phyloP scores from a whole-genome alignment of 2,797 vertebrate species.

The Channallabes apus region DNA sequence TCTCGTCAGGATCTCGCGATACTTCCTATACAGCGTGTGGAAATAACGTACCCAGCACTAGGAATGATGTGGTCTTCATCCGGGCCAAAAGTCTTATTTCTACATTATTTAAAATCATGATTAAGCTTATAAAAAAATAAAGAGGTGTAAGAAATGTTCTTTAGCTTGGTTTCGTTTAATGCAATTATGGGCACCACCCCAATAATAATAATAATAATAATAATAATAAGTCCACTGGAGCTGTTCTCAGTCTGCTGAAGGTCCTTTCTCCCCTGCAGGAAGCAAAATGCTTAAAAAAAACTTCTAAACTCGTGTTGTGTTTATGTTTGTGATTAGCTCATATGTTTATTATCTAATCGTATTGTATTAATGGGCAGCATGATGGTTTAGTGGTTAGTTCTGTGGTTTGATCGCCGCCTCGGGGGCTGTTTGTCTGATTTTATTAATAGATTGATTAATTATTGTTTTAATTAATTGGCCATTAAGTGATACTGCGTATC shows the following conservation, averaged over 20 bases:
- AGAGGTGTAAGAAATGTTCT: not conserved
- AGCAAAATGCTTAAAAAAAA: not conserved
- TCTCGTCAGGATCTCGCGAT: slow-evolving; percentile 1
- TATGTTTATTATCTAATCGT: not conserved
- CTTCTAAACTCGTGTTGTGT: not conserved
- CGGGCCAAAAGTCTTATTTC: not conserved
- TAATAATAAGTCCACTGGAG: not conserved
- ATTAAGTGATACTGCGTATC: not conserved
- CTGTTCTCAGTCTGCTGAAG: too few species aligned
- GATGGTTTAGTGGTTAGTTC: too few species aligned
- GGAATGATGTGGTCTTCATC: not conserved
- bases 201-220: too few species aligned
- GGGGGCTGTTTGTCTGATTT: too few species aligned
- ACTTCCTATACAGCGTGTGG: not conserved
- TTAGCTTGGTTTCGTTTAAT: not conserved
- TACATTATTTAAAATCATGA: too few species aligned
- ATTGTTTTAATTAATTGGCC: not conserved
- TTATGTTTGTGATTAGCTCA: not conserved
- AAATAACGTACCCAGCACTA: too few species aligned
- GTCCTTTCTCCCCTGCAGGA: too few species aligned
- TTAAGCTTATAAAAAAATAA: not conserved
- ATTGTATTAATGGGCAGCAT: not conserved
- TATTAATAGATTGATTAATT: not conserved
- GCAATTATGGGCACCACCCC: not conserved
- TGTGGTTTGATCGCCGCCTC: too few species aligned